A percentile compares a stretch with the other conserved stretches of the same genome.
These are phyloP conservation scores for Onthophagus sagittarius DNA, from an alignment of 2,888 invertebrate genomes.

Conservation along the genomic window DNA sequence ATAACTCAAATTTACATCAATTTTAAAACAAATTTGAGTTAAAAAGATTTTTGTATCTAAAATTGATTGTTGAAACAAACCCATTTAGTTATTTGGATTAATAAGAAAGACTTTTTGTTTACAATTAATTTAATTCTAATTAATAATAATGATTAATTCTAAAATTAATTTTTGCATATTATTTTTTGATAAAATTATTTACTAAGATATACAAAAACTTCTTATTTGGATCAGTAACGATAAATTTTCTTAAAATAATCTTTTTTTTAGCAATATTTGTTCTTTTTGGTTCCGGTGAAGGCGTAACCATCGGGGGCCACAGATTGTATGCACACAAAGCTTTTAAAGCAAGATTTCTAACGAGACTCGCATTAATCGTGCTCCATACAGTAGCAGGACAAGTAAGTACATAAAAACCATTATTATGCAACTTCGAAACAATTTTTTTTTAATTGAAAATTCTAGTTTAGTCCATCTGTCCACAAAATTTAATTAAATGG, in stretches of 20 bases:
- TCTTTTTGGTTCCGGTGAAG: constrained; percentile 49
- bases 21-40: no score
- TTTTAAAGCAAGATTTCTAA: constrained; percentile 66
- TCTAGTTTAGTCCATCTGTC: no score
- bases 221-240: no score
- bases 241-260: not conserved
- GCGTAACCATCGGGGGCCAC: constrained; percentile 79
- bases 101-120: not conserved
- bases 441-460: no score
- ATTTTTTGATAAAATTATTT: no score
- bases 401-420: constrained; percentile 49
- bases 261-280: constrained; percentile 38
- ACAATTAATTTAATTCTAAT: no score
- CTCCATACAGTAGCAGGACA: constrained; percentile 73
- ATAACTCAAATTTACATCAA: no score
- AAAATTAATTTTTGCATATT: no score
- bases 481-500: not conserved
- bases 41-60: no score
- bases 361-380: constrained; percentile 60
- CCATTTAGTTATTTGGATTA: no score
- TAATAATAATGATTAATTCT: no score
- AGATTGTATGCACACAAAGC: constrained; percentile 73
- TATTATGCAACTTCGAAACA: not conserved
- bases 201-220: no score
- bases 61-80: not conserved